Evolutionary conservation across 2,888 invertebrate genomes (phyloP), one percentile per base, ranked within the genome.

Genomic region (Venusia cambrica): DNA sequence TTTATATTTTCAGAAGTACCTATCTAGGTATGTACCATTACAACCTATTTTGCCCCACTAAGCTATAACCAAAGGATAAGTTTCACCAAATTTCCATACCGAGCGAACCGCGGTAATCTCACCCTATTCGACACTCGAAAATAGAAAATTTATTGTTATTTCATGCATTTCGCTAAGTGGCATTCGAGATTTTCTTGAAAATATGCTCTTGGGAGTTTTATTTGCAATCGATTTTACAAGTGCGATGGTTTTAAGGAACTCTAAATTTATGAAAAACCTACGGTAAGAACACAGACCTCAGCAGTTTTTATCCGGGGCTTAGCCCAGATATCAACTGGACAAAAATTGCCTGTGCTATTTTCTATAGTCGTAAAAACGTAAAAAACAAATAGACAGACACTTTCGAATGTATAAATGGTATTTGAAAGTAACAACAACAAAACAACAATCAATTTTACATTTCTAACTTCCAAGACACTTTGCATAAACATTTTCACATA

Each of bases 141-240:
- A 75, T 74, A 65, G 67, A 50, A 62, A 75, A 84, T 83, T 84
- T 84, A 83, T 84, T 75, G 80, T 79, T 77, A 78, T 77, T 73
- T 72, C 69, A 71, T 68, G 68, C 71, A 73, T 70, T 66, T 58
- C 50, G 70, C 72, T 81, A 84, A 84, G 84, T 83, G 81, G 81
- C 80, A 79, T 79, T 75, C 74, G 66, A 73, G 77, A 79, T 76
- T 43, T 37, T 25, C 17, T 18, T 11, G 16, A 19, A 21, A 36
- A 46, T 16, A 41, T 45, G 18, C 38, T 33, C 17, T 16, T 28
- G 38, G 30, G 17, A 21, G n/a, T 31, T 27, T 33, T 41, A 38
- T 42, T 35, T 18, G 24, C 35, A 28, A 30, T 11, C 20, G 7
- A 40, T 17, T 10, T 38, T 10, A 21, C 13, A 13, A 10, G 4